Base-by-base conservation (phyloP, 2,113 vertebrate genomes). In the Pongo pygmaeus region DNA sequence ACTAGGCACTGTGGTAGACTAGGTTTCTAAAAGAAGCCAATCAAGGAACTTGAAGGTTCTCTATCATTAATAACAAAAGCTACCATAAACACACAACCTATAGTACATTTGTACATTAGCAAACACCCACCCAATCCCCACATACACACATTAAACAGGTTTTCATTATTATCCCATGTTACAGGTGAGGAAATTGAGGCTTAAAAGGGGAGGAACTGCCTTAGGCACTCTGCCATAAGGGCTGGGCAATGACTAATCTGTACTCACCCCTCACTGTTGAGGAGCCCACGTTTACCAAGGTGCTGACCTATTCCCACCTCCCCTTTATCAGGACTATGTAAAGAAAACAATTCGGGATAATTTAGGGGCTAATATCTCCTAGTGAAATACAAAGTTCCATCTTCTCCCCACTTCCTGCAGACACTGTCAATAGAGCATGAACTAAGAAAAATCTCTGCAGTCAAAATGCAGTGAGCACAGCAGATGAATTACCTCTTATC, bases 361-460 rank as follows among this genome's bases (percentile, higher is more conserved):
- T n/a, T 80, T 74, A 35, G 17, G n/a, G 59, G 75, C 64, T n/a
- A 35, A 84, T 80, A n/a, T 5, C 72, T 92, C 43, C 59, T 16
- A 83, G 32, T 20, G 38, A 91, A 84, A 23, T 7, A 69, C 40
- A 92, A 94, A 96, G n/a, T 84, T 11, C 10, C 10, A 86, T 55
- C 3, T 83, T 46, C 46, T 55, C 11, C 6, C 0, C 30, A 13
- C 48, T 78, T 72, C 10, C 22, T 86, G 30, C 40, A 92, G 61
- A 77, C n/a, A 79, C 30, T 96, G 70, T 89, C 86, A 93, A 79
- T 84, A 94, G 84, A 92, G 52, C 12, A 12, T 50, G 70, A 97
- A 97, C 80, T 88, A 93, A 95, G 93, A 97, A 97, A 91, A 96
- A 85, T 97, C 61, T 94, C 50, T 94, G 84, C n/a, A 87, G 69